These are phyloP conservation scores for Sus cebifrons DNA, from an alignment of 2,797 vertebrate genomes.

Conservation along the genomic window DNA sequence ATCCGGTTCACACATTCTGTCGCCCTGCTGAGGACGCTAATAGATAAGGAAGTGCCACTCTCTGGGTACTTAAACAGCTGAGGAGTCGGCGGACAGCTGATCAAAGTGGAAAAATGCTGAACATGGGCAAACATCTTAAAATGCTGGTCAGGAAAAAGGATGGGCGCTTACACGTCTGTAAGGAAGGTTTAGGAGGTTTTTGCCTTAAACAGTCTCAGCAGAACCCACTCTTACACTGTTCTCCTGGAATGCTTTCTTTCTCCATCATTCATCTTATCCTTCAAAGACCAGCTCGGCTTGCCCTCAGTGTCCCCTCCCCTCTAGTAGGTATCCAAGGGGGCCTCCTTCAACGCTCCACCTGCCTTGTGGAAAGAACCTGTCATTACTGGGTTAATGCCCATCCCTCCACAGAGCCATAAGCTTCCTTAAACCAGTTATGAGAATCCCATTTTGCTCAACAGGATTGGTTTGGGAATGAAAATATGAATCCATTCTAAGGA, in stretches of 20 bases:
- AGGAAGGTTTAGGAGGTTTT: neutral
- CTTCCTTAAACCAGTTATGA: neutral
- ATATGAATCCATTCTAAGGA: neutral
- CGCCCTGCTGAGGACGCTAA: neutral
- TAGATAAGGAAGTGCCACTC: neutral
- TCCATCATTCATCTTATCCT: accelerated
- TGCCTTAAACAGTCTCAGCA: neutral
- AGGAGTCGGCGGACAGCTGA: neutral
- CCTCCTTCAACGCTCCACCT: neutral
- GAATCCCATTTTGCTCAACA: neutral
- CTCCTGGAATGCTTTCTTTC: neutral
- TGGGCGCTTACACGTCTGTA: accelerated
- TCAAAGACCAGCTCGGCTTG: neutral
- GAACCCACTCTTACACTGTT: accelerated
- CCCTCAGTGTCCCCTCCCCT: too few species aligned
- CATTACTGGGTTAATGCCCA: accelerated
- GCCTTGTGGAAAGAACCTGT: accelerated
- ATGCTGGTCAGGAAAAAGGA: accelerated
- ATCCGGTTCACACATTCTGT: neutral
- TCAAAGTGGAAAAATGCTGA: neutral
- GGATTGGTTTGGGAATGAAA: neutral
- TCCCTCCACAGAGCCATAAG: accelerated
- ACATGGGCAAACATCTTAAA: neutral
- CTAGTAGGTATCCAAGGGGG: too few species aligned
- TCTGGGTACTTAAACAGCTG: neutral